phyloP scores from a whole-genome alignment of 2,113 vertebrate species.

The Chelonoidis abingdonii region DNA sequence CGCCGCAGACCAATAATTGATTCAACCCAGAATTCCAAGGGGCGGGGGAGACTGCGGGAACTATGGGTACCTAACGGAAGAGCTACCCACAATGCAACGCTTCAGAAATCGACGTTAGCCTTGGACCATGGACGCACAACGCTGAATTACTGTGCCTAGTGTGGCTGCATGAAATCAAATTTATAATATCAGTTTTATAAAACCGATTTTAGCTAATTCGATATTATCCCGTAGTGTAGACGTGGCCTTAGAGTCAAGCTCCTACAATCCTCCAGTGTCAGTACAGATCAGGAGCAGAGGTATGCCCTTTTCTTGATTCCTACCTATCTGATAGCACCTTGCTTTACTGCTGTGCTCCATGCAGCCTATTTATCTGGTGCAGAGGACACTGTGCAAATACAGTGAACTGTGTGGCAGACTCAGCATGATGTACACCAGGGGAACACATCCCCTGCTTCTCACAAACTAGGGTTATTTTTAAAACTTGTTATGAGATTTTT shows the following conservation, averaged over 20 bases:
- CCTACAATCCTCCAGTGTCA: not conserved
- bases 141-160: too few relatives aligned
- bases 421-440: not conserved
- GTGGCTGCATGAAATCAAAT: too few relatives aligned
- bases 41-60: too few relatives aligned
- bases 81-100: too few relatives aligned
- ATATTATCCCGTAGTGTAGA: too few relatives aligned
- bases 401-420: not conserved
- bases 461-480: constrained; percentile 68
- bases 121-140: too few relatives aligned
- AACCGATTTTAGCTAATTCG: too few relatives aligned
- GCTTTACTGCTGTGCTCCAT: not conserved
- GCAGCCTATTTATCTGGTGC: not conserved
- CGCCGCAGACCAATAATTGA: too few relatives aligned
- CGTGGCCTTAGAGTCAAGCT: not conserved
- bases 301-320: not conserved
- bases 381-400: constrained; percentile 9
- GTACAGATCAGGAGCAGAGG: rapidly evolving
- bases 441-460: constrained; percentile 46
- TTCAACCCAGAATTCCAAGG: too few relatives aligned
- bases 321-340: not conserved
- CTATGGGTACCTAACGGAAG: too few relatives aligned
- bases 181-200: too few relatives aligned
- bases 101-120: too few relatives aligned
- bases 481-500: constrained; percentile 50